Evolutionary conservation across 1,140 invertebrate genomes (phyloP).

Genomic region (Drosophila bipectinata): DNA sequence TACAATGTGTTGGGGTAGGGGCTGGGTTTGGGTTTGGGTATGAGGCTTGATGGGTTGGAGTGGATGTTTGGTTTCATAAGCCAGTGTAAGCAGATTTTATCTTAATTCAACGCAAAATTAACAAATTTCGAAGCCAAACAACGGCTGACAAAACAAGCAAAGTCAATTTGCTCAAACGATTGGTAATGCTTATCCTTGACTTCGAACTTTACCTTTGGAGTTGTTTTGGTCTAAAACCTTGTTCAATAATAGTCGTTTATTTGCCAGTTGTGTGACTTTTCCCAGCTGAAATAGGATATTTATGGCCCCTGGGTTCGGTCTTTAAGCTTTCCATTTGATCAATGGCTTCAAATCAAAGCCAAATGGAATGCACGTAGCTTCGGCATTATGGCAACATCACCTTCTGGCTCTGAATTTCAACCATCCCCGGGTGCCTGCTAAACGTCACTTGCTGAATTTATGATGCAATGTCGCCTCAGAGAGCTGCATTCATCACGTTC

Average conservation of each 20-base stretch:
- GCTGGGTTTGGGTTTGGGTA: conserved; percentile 4
- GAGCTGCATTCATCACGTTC: conserved; percentile 71
- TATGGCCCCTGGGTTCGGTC: conserved; percentile 14
- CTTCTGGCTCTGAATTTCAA: conserved; percentile 17
- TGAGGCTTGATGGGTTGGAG: conserved; percentile 1
- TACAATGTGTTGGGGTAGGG: not conserved
- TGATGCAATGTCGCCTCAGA: conserved; percentile 54
- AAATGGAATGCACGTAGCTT: conserved; percentile 54
- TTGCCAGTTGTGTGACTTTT: conserved; percentile 17
- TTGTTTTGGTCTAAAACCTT: conserved; percentile 1
- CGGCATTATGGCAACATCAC: conserved; percentile 44
- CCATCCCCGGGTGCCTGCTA: conserved; percentile 19
- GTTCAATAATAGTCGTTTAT: conserved; percentile 35
- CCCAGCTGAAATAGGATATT: conserved; percentile 19
- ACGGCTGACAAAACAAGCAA: conserved; percentile 68
- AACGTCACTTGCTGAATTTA: conserved; percentile 59
- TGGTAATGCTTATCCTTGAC: conserved; percentile 15
- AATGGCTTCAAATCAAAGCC: conserved; percentile 39
- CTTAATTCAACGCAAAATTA: conserved; percentile 77
- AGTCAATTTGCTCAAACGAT: conserved; percentile 70
- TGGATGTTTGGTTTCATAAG: conserved; percentile 68
- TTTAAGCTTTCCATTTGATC: conserved; percentile 29
- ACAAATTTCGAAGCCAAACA: conserved; percentile 73
- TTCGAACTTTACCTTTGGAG: conserved; percentile 22
- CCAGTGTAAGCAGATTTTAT: conserved; percentile 77